phyloP scores from a whole-genome alignment of 2,113 vertebrate species.

The Elaphurus davidianus region DNA sequence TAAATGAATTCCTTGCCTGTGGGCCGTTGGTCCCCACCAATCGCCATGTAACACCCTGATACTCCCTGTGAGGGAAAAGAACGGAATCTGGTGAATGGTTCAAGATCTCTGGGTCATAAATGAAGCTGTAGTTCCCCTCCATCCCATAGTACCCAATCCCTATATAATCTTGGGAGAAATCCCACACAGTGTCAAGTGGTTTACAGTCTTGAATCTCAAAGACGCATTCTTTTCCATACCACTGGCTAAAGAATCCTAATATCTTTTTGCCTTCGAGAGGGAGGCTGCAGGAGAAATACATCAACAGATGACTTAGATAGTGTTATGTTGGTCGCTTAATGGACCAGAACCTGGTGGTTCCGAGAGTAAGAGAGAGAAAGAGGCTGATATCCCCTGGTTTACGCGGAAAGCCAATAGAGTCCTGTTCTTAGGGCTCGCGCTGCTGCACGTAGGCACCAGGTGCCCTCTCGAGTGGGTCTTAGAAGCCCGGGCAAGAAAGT shows the following conservation, averaged over 20 bases:
- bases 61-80: background rate
- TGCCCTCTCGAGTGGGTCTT: too few relatives aligned
- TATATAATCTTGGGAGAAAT: background rate
- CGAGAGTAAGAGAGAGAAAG: too few relatives aligned
- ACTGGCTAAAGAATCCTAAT: background rate
- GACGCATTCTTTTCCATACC: background rate
- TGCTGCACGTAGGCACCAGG: too few relatives aligned
- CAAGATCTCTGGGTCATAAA: background rate
- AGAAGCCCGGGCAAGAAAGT: too few relatives aligned
- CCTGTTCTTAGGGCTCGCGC: too few relatives aligned
- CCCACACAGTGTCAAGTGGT: background rate
- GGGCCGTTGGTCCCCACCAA: background rate
- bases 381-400: too few relatives aligned
- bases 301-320: background rate
- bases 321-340: background rate
- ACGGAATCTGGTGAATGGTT: background rate
- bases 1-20: too few relatives aligned
- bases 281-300: background rate
- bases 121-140: background rate
- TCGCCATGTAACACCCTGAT: accelerated
- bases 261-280: background rate
- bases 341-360: too few relatives aligned
- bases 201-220: background rate
- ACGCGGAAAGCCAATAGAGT: too few relatives aligned
- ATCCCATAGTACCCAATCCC: background rate